Evolutionary conservation across 2,888 invertebrate species (phyloP), one percentile per base, ranked within the genome.

Genomic region (Rhaphigaster nebulosa): DNA sequence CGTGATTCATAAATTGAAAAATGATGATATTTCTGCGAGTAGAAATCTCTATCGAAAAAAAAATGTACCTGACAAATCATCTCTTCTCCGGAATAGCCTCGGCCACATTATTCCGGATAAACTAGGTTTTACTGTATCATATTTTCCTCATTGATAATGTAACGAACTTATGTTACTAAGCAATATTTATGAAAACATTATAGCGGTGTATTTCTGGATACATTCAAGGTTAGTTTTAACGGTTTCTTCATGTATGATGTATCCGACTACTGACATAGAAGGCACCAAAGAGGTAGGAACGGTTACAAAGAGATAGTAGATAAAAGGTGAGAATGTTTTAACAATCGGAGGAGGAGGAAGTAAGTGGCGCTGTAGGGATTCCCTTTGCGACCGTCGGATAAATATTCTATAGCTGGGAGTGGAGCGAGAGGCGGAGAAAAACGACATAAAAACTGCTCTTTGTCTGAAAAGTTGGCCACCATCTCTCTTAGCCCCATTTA

Each of bases 381-480:
- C 90, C 70, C 54, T 90, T 87, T 90, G 90, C 45, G 70, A 89
- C 45, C 29, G 15, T n/a, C 52, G 50, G 89, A 89, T 89, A 89
- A 89, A 89, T 89, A 89, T 89, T 89, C 89, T 89, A 76, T 34
- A 20, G 50, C 70, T n/a, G 84, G 45, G 45, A 84, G 84, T 45
- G 84, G 84, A 84, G 45, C n/a, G 84, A 41, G 89, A 50, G 52
- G 70, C 45, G 45, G 45, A n/a, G 45, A 84, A 84, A 89, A 89
- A 89, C 89, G 89, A 89, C 89, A 89, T 89, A 89, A 89, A 89
- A 89, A 89, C 70, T 89, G 89, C 89, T 89, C 89, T 89, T 89
- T 89, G 89, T 89, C 89, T 89, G 89, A 89, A 89, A 89, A 89
- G 89, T 89, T 89, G 89, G 89, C 89, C 65, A 89, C 70, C 70